Conservation (phyloP, 2,113 vertebrate genomes). For the Balaeniceps rex region DNA sequence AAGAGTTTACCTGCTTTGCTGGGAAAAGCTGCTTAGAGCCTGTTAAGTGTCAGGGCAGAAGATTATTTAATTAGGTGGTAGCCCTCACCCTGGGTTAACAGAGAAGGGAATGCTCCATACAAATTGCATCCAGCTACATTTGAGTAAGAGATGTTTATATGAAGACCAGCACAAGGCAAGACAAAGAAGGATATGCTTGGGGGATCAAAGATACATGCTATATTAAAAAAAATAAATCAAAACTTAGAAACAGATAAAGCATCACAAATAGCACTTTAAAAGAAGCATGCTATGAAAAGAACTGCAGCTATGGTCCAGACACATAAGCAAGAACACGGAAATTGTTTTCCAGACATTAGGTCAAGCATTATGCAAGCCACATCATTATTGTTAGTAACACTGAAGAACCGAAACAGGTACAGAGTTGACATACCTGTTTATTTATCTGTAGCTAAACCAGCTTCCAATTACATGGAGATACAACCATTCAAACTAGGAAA, state of each 20-base stretch:
- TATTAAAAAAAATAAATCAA: background rate
- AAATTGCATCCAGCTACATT: background rate
- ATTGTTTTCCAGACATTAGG: background rate
- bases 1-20: constrained; percentile 15
- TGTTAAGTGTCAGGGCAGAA: constrained; percentile 26
- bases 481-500: too few relatives aligned
- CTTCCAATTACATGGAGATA: background rate
- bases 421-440: background rate
- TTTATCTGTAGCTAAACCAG: background rate
- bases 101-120: background rate
- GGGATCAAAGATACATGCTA: background rate
- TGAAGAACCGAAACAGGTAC: background rate
- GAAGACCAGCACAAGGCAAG: background rate
- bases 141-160: background rate
- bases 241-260: background rate
- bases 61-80: constrained; percentile 53
- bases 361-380: background rate
- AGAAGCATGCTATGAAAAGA: background rate
- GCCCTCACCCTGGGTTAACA: background rate
- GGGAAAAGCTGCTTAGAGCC: constrained; percentile 55
- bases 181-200: background rate
- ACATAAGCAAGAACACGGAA: background rate
- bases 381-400: background rate
- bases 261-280: background rate
- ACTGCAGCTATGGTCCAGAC: background rate